Base-by-base conservation (phyloP, 2,797 vertebrate species). In the Amphiprion clarkii region DNA sequence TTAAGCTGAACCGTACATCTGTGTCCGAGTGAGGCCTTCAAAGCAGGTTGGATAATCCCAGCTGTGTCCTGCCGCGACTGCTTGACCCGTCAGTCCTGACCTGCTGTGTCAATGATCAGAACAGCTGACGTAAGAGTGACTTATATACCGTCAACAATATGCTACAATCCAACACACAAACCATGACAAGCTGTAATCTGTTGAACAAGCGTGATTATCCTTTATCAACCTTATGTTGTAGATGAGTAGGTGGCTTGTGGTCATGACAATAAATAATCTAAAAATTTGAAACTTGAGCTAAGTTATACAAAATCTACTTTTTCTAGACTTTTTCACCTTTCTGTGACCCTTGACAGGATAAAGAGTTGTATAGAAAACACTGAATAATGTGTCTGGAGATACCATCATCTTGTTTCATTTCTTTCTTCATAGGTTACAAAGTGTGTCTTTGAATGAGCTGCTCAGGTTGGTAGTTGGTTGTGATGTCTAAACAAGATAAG, bases 21-120 rank as follows among this genome's bases (percentile, higher is more conserved):
- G 74, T 67, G 51, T 54, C 21, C 27, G 25, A 51, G 54, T 57
- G 62, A 74, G 67, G 71, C 71, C n/a, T 67, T 39, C 19, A 40
- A 71, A 62, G 52, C 51, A 65, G 49, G 9, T 14, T 29, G 8
- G 77, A 64, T 87, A 81, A 89, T 89, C 84, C 75, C 72, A 80
- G 49, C 60, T 75, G 78, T 72, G 67, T 67, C 58, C 25, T 13
- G 42, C 55, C 19, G 9, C n/a, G 64, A 67, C 66, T 44, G 39
- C 33, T 60, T 81, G 81, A 89, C 76, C 71, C 27, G 27, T 48
- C 51, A 52, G 67, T 62, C 48, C 61, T 52, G 76, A 83, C 49
- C 67, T 25, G 57, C 12, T 48, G 60, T 76, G 39, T 71, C 48
- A 56, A 16, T 54, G 49, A 62, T 74, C 69, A 63, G 46, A 80